Evolutionary conservation across 2,888 invertebrate genomes (phyloP).

Genomic region (Tanytarsus gracilentus): DNA sequence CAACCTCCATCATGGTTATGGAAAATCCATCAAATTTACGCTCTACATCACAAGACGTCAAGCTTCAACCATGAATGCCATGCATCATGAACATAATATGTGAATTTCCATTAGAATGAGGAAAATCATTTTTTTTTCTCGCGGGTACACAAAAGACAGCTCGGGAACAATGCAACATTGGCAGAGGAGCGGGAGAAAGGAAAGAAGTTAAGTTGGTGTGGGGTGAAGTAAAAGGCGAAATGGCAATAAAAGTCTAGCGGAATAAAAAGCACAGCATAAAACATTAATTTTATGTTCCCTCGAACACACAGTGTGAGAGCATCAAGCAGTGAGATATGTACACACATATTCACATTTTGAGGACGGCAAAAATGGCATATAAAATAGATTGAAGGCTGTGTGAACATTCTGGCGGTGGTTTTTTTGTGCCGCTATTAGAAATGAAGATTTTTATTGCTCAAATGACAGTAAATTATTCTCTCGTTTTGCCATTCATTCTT

Average conservation of each 20-base stretch:
- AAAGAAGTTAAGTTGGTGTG: background rate
- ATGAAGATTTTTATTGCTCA: constrained; percentile 20
- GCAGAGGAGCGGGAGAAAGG: background rate
- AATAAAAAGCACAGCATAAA: constrained; percentile 10
- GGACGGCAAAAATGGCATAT: background rate
- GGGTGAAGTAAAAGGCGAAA: background rate
- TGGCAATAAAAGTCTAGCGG: constrained; percentile 3
- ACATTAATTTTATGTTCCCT: constrained; percentile 8
- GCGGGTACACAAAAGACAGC: too few relatives aligned
- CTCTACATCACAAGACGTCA: too few relatives aligned
- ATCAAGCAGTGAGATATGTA: background rate
- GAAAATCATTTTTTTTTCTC: too few relatives aligned
- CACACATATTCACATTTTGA: background rate
- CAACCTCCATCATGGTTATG: too few relatives aligned
- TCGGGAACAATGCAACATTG: background rate
- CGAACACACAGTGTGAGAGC: background rate
- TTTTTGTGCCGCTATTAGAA: background rate
- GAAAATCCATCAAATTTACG: too few relatives aligned
- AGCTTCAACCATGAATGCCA: too few relatives aligned
- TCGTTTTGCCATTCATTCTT: background rate
- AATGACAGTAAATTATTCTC: constrained; percentile 26
- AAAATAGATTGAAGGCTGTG: constrained; percentile 6
- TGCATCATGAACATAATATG: too few relatives aligned
- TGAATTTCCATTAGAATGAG: too few relatives aligned
- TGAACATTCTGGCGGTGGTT: background rate